Evolutionary conservation across 2,888 invertebrate genomes (phyloP).

Genomic region (Drosophila engyochracea): DNA sequence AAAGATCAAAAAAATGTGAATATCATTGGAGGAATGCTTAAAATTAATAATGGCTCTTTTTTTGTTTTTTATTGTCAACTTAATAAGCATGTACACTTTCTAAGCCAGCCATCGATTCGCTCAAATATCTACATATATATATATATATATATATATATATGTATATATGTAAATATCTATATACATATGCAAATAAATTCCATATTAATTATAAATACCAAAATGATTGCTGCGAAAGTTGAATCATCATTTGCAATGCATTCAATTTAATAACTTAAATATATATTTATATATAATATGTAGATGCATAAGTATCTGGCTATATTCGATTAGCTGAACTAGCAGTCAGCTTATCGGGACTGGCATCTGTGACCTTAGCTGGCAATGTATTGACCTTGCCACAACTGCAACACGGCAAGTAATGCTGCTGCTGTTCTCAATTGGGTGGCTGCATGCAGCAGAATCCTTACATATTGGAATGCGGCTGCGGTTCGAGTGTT

Average conservation of each 20-base stretch:
- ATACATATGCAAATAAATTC: neutral
- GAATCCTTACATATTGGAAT: constrained; percentile 79
- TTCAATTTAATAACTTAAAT: neutral
- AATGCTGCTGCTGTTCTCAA: constrained; percentile 31
- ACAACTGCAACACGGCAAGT: constrained; percentile 13
- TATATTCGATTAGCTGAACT: constrained; percentile 11
- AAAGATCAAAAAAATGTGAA: constrained; percentile 38
- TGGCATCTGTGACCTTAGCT: constrained; percentile 53
- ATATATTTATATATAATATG: neutral
- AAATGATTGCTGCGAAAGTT: neutral
- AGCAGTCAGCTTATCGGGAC: neutral
- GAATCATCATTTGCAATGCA: neutral
- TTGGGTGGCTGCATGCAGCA: constrained; percentile 54
- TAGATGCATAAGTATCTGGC: neutral
- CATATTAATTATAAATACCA: neutral
- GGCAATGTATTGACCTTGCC: constrained; percentile 53
- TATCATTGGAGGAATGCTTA: constrained; percentile 53
- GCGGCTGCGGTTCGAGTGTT: constrained; percentile 68
- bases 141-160: neutral
- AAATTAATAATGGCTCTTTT: constrained; percentile 49
- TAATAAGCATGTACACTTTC: constrained; percentile 49
- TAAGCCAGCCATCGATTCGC: constrained; percentile 19
- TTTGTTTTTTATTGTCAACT: constrained; percentile 19
- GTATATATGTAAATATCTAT: neutral
- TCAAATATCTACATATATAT: neutral